phyloP scores from a whole-genome alignment of 2,113 vertebrate species.

The Triplophysa siluroides region DNA sequence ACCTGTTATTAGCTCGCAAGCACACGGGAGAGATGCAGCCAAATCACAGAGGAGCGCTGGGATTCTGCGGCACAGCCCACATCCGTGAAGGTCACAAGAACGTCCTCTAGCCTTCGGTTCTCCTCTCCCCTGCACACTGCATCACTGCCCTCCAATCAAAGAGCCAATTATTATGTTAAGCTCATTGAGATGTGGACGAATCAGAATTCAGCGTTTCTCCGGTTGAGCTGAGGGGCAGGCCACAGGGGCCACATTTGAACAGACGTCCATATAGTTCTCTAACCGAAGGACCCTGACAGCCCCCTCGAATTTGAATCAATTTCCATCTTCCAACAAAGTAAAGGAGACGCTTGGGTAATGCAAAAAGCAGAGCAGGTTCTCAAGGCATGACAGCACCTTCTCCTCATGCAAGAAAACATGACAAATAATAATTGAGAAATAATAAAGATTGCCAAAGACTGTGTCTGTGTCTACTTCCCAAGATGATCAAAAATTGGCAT shows the following conservation, averaged over 20 bases:
- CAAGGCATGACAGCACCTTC: neutral
- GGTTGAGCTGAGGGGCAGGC: constrained; percentile 36
- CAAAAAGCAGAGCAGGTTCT: constrained; percentile 15
- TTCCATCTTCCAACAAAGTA: constrained; percentile 14
- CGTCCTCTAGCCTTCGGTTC: constrained; percentile 59
- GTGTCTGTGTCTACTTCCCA: neutral
- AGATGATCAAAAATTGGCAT: neutral
- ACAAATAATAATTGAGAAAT: neutral
- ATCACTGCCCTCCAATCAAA: constrained; percentile 62
- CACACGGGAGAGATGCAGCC: constrained; percentile 51
- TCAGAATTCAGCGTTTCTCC: constrained; percentile 49
- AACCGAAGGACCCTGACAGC: constrained; percentile 17
- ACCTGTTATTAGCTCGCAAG: constrained; percentile 46
- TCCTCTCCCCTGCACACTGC: constrained; percentile 41
- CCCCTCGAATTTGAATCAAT: neutral
- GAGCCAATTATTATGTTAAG: constrained; percentile 67
- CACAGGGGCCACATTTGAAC: constrained; percentile 13
- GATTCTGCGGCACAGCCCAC: constrained; percentile 54
- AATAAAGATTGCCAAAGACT: neutral
- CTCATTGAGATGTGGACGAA: constrained; percentile 61
- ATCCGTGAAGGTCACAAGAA: constrained; percentile 71
- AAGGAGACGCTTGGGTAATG: neutral
- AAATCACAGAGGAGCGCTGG: constrained; percentile 57
- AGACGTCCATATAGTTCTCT: neutral
- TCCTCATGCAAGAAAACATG: neutral